Evolutionary conservation across 2,113 vertebrate genomes (phyloP), one percentile per base, ranked within the genome.

Genomic region (Pollachius pollachius): DNA sequence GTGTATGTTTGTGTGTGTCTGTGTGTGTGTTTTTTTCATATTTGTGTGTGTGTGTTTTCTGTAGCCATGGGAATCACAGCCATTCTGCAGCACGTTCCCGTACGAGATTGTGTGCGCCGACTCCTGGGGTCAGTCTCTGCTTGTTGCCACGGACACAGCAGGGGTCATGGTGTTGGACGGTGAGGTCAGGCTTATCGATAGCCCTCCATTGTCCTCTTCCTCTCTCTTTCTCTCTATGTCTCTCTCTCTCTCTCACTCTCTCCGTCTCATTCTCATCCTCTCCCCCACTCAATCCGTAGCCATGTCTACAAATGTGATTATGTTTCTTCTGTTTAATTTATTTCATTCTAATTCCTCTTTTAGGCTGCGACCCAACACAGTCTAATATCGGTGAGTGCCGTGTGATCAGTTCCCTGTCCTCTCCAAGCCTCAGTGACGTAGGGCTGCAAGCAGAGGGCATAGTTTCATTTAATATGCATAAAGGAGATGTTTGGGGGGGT

Each of bases 61-160:
- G 15, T 90, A 99, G 97, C 97, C 97, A 62, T 99, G 97, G 97
- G 97, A 99, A 86, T 95, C 96, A 64, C 97, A 98, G 81, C 92
- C 94, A 21, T 99, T 98, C 93, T 98, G 93, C 93, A 95, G 89
- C 90, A 94, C 94, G 52, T 99, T 99, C 85, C 94, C 95, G 52
- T 94, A 97, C 52, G 96, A 99, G 78, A 92, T 95, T 0, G 87
- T 96, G 83, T 96, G 96, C 64, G 93, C 95, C 17, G 97, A 99
- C 90, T 97, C 97, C 69, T 99, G 96, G 97, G 96, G 96, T 84
- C 95, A 94, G 87, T 96, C 96, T 71, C 87, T 99, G 89, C 91
- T 99, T 82, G 90, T 93, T 65, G 96, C 97, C 90, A 98, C 97
- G 9, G 97, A 99, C 70, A 84, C 92, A 30, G 93, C 93, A 15